Conservation (phyloP, 1,140 invertebrate species). For the Leptopilina clavipes region DNA sequence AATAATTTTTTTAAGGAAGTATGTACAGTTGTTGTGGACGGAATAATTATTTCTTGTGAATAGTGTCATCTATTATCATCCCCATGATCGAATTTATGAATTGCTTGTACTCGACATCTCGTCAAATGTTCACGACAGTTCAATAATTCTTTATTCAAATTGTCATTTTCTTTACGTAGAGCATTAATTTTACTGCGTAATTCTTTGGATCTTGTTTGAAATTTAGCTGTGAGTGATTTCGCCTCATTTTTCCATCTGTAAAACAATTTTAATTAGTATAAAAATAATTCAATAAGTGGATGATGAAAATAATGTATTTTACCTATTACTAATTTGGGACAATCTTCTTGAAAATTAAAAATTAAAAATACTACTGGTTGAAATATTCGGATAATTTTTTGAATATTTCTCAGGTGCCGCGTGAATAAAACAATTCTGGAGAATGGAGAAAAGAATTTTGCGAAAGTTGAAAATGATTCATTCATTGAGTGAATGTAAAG, state of each 20-base stretch:
- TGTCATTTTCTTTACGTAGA: slow-evolving; percentile 76
- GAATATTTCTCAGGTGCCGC: too few species aligned
- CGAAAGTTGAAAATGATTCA: slow-evolving; percentile 1
- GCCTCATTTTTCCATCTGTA: slow-evolving; percentile 80
- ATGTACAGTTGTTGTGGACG: too few species aligned
- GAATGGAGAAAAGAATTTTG: neutral
- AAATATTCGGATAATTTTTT: too few species aligned
- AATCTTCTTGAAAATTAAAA: too few species aligned
- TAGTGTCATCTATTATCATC: slow-evolving; percentile 58
- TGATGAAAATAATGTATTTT: too few species aligned
- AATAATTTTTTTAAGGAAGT: slow-evolving; percentile 53
- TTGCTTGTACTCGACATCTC: slow-evolving; percentile 64
- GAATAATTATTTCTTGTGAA: slow-evolving; percentile 24
- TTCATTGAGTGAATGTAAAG: neutral
- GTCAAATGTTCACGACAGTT: slow-evolving; percentile 71
- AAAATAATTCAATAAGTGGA: slow-evolving; percentile 43
- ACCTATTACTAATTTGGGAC: too few species aligned
- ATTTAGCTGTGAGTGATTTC: slow-evolving; percentile 77
- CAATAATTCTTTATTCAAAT: slow-evolving; percentile 73
- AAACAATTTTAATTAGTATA: slow-evolving; percentile 35
- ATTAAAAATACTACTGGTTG: too few species aligned
- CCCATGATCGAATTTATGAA: slow-evolving; percentile 51
- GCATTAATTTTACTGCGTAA: slow-evolving; percentile 57
- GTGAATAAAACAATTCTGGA: too few species aligned
- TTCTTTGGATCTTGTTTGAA: slow-evolving; percentile 77